A percentile compares a stretch with the other conserved stretches of the same genome.
phyloP scores from a whole-genome alignment of 2,113 vertebrate genomes.

The Gavialis gangeticus region DNA sequence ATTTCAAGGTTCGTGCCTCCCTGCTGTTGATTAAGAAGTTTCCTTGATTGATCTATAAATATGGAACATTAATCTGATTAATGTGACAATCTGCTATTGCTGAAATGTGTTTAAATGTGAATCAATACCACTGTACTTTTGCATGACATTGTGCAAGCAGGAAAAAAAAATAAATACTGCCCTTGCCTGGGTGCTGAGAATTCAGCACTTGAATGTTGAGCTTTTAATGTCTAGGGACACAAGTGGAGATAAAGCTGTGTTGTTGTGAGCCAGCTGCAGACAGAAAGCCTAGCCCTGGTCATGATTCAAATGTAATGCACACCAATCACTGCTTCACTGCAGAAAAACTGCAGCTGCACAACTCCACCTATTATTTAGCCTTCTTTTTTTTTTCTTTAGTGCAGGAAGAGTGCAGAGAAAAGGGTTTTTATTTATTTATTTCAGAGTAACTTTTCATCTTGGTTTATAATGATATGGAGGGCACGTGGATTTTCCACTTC shows the following conservation, averaged over 20 bases:
- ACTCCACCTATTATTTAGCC: not conserved
- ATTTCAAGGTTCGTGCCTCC: not conserved
- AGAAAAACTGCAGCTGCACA: not conserved
- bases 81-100: not conserved
- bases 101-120: not conserved
- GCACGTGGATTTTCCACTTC: not conserved
- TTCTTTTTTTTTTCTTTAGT: not conserved
- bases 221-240: not conserved
- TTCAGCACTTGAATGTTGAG: not conserved
- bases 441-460: not conserved
- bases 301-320: not conserved
- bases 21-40: slow-evolving; percentile 12
- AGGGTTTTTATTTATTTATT: not conserved
- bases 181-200: not conserved
- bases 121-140: not conserved
- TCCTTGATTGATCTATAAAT: slow-evolving; percentile 24
- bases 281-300: not conserved
- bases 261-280: not conserved
- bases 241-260: not conserved
- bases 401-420: not conserved
- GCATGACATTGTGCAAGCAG: not conserved
- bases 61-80: slow-evolving; percentile 14
- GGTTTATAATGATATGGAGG: not conserved
- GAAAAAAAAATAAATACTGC: not conserved
- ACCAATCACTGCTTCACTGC: not conserved